Evolutionary conservation across 2,113 vertebrate genomes (phyloP), one percentile per base, ranked within the genome.

Genomic region (Brachyhypopomus occidentalis): DNA sequence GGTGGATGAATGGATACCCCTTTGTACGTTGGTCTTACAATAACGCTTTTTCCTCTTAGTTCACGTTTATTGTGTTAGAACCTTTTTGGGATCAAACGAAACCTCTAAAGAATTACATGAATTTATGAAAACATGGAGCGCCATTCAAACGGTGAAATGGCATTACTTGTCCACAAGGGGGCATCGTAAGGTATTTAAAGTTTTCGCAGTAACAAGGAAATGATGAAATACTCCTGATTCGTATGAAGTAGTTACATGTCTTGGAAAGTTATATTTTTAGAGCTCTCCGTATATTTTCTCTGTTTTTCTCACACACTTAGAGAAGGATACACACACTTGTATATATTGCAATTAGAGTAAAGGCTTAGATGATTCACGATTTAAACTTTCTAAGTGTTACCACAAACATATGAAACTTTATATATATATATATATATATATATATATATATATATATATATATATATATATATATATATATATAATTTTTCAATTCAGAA

Each of bases 91-190:
- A 62, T 0, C 7, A 23, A 60, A n/a, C 7, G 7, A 63, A 7
- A 62, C 25, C 38, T 5, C 22, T 63, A 19, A 41, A 17, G 4
- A 41, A 17, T 45, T 76, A 20, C 1, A 1, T 41, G 14, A 11
- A 60, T 27, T 62, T 3, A 63, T 1, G 16, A 2, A 30, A 14
- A 58, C 23, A 12, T 20, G 23, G 7, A 5, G 19, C 19, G 7
- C 14, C 23, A 19, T 30, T 66, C 19, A 11, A 41, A 27, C 0
- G n/a, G 52, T 70, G 82, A 60, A 75, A 67, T 60, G 23, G 63
- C 45, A 19, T 0, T 6, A 76, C 80, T 5, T 11, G 48, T 45
- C 74, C 91, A 90, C 85, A 80, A 89, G 90, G 85, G 67, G 89
- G 84, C 83, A 84, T 85, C 84, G 84, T 23, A 0, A n/a, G 52